Evolutionary conservation across 2,113 vertebrate genomes (phyloP), one percentile per base, ranked within the genome.

Genomic region (Myiagra hebetior): DNA sequence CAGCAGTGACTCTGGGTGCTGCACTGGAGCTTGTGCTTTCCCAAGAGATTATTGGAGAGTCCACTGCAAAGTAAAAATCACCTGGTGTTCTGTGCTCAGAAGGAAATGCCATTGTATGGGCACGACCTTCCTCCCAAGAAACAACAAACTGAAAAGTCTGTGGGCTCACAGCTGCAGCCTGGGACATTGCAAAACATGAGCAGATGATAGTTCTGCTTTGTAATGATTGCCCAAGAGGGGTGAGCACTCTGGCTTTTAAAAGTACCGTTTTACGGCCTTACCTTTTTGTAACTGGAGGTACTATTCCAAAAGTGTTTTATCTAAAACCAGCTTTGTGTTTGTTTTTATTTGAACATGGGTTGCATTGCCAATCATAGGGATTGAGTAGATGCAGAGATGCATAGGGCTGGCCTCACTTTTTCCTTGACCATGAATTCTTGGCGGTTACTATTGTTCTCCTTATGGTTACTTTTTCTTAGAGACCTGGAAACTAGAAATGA

Each of bases 1-100:
- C 63, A n/a, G 41, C 1, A 0, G 21, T 30, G 63, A 18, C 33
- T n/a, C 23, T 0, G 0, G 16, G 15, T 39, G 49, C 55, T 69
- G 55, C 59, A 4, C 9, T 16, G 53, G 53, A 67, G 4, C 28
- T 47, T 56, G 35, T 7, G 5, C 24, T 47, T 39, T 72, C 13
- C 39, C 23, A n/a, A 10, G 52, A 39, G 23, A 10, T 63, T 59
- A 8, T 23, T n/a, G 33, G 56, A 65, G 50, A 26, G 16, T 39
- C 37, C 8, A 3, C 35, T 76, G 70, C 50, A 0, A 3, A 33
- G 46, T 18, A 15, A 73, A 52, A 87, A 73, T n/a, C 21, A 44
- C 17, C 18, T 16, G 10, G 17, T 64, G 47, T n/a, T 90, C 47
- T 46, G 16, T 59, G 31, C 21, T 37, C 0, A 0, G 18, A 62